These are phyloP conservation scores for Eurystomus glaucurus DNA, from an alignment of 2,797 vertebrate species.

Conservation along the genomic window DNA sequence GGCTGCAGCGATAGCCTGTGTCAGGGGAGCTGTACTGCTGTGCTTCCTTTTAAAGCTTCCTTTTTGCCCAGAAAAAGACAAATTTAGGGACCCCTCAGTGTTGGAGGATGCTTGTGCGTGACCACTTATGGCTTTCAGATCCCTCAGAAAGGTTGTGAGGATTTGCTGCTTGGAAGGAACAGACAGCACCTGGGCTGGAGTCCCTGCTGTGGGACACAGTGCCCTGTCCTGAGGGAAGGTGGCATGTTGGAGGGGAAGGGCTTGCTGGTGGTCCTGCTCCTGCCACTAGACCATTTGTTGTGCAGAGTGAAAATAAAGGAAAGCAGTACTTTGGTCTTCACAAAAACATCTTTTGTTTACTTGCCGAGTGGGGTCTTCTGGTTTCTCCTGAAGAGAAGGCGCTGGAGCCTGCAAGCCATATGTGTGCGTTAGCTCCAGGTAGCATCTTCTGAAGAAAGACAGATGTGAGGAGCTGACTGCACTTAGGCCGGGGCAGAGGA, in stretches of 20 bases:
- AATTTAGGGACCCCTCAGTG: not conserved
- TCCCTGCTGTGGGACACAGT: not conserved
- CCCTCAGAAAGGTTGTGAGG: not conserved
- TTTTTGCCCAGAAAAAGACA: not conserved
- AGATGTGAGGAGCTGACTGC: conserved; percentile 41
- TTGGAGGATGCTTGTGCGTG: not conserved
- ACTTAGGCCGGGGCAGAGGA: conserved; percentile 46
- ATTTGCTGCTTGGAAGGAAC: not conserved
- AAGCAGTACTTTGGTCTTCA: conserved; percentile 49
- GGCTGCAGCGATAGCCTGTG: conserved; percentile 21
- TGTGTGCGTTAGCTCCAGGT: not conserved
- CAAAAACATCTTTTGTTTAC: conserved; percentile 65
- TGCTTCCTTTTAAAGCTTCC: conserved; percentile 39
- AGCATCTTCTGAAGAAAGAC: conserved; percentile 70
- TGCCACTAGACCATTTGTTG: not conserved
- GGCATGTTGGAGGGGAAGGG: not conserved
- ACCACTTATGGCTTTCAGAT: accelerated
- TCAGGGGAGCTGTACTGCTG: not conserved
- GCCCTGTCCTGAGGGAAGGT: not conserved
- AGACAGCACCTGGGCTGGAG: not conserved
- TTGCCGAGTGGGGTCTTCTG: not conserved
- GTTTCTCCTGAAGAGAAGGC: conserved; percentile 53
- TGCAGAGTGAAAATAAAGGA: conserved; percentile 38
- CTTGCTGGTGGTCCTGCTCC: not conserved
- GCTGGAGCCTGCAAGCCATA: conserved; percentile 15